A percentile compares a stretch with the other conserved stretches of the same genome.
Evolutionary conservation across 1,140 invertebrate genomes (phyloP).

Genomic region (Phthorimaea operculella): DNA sequence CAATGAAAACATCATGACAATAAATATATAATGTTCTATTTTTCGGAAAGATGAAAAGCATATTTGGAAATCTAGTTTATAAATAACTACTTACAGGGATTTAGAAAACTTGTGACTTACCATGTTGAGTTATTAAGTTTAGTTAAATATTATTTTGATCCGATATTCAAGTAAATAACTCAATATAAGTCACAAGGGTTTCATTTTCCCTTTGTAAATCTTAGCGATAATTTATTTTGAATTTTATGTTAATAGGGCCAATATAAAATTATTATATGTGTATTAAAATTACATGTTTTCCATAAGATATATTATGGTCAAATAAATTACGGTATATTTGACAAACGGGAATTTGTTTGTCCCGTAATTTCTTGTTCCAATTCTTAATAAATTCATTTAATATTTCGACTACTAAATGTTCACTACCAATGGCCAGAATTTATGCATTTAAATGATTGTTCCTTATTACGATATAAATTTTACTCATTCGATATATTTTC

Average conservation of each 20-base stretch:
- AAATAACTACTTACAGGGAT: neutral
- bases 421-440: conserved; percentile 25
- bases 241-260: no score
- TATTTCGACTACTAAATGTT: neutral
- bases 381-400: neutral
- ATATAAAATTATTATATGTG: no score
- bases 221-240: no score
- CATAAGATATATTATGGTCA: no score
- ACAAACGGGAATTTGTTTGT: no score
- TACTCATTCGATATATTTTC: conserved; percentile 34
- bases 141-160: neutral
- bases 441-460: conserved; percentile 52
- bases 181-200: no score
- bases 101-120: neutral
- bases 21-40: conserved; percentile 52
- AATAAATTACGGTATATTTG: no score
- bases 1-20: conserved; percentile 55
- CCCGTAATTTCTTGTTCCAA: neutral
- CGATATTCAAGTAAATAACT: no score
- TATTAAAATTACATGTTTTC: no score
- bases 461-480: conserved; percentile 28
- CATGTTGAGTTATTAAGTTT: conserved; percentile 9
- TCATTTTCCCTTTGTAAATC: no score
- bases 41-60: conserved; percentile 30
- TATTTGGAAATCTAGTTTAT: conserved; percentile 11